A percentile compares a stretch with the other conserved stretches of the same genome.
Conservation (phyloP, 1,140 invertebrate species). For the Caenorhabditis latens region DNA sequence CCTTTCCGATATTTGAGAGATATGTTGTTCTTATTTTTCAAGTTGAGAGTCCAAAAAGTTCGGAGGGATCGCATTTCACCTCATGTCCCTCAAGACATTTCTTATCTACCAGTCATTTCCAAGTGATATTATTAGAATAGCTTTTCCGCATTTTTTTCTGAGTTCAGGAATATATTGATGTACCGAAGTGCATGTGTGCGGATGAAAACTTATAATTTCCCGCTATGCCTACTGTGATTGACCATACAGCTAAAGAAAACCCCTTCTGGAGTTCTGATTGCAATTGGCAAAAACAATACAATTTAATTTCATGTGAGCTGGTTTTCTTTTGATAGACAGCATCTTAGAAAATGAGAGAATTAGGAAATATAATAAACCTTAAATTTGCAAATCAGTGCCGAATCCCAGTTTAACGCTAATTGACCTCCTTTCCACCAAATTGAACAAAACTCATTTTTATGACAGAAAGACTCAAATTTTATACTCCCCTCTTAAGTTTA, state of each 20-base stretch:
- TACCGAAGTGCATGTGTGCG: too few species aligned
- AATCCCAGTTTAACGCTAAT: not conserved
- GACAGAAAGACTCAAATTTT: slow-evolving; percentile 29
- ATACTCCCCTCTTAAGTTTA: slow-evolving; percentile 50
- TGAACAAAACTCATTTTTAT: not conserved
- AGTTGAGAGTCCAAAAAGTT: slow-evolving; percentile 42
- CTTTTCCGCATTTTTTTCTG: not conserved
- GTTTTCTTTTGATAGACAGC: too few species aligned
- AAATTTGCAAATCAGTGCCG: too few species aligned
- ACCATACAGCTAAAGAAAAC: too few species aligned
- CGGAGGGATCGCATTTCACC: slow-evolving; percentile 37
- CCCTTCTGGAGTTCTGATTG: too few species aligned
- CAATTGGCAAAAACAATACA: too few species aligned
- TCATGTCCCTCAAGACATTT: slow-evolving; percentile 36
- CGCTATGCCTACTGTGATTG: too few species aligned
- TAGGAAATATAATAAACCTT: too few species aligned
- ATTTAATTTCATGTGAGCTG: too few species aligned
- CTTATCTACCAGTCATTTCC: not conserved
- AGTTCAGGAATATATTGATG: too few species aligned
- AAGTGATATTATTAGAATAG: not conserved
- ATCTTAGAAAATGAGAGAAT: too few species aligned
- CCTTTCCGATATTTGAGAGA: slow-evolving; percentile 45
- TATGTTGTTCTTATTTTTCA: slow-evolving; percentile 33
- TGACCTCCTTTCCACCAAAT: not conserved
- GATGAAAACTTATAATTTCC: too few species aligned